Evolutionary conservation across 2,113 vertebrate genomes (phyloP).

Genomic region (Eudyptes chrysolophus): DNA sequence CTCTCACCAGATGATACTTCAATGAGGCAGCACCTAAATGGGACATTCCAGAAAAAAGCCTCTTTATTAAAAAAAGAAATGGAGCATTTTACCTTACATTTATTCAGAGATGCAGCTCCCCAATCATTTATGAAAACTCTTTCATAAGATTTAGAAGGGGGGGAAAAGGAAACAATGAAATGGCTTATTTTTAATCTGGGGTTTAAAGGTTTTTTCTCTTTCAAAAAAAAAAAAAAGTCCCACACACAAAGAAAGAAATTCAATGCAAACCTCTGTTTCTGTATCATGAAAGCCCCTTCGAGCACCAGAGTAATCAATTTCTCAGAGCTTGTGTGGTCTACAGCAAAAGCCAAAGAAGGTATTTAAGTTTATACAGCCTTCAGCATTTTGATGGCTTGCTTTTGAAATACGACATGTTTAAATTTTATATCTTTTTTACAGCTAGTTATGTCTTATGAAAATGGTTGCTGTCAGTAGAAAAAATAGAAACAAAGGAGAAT

Average conservation of each 20-base stretch:
- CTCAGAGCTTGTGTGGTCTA: conserved; percentile 52
- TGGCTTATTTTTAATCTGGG: conserved; percentile 60
- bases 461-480: not conserved
- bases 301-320: conserved; percentile 46
- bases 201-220: conserved; percentile 48
- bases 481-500: not conserved
- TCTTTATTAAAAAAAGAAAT: conserved; percentile 52
- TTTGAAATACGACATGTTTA: conserved; percentile 29
- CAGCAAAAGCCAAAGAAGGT: conserved; percentile 40
- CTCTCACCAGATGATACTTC: conserved; percentile 6
- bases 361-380: conserved; percentile 59
- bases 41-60: conserved; percentile 13
- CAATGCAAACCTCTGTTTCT: conserved; percentile 54
- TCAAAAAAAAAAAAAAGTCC: not conserved
- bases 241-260: conserved; percentile 45
- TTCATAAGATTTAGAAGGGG: conserved; percentile 49
- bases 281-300: conserved; percentile 38
- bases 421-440: conserved; percentile 9
- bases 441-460: conserved; percentile 24
- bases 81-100: conserved; percentile 17
- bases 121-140: conserved; percentile 46
- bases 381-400: conserved; percentile 28
- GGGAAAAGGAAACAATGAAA: conserved; percentile 37
- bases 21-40: not conserved
- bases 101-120: conserved; percentile 47